Percentiles rank a stretch among this genome's conserved stretches.
Evolutionary conservation across 2,888 invertebrate genomes (phyloP).

Genomic region (Zeuzera pyrina): DNA sequence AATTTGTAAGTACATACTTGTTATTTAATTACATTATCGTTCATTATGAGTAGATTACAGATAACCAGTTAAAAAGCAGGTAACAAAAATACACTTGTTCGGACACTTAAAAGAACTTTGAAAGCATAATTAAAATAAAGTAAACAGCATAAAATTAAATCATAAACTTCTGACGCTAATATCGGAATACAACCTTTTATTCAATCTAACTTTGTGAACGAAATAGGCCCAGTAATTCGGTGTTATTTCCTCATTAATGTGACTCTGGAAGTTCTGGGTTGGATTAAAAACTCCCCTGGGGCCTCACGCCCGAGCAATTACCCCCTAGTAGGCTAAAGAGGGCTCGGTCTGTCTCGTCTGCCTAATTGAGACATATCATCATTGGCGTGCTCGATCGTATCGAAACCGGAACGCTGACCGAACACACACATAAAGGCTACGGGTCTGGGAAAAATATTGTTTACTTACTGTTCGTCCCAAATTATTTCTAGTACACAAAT

Average conservation of each 20-base stretch:
- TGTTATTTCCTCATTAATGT: slow-evolving; percentile 65
- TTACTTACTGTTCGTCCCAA: too few relatives aligned
- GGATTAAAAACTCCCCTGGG: slow-evolving; percentile 64
- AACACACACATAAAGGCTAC: too few relatives aligned
- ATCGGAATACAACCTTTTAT: slow-evolving; percentile 54
- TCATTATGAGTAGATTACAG: too few relatives aligned
- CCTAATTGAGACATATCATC: slow-evolving; percentile 35
- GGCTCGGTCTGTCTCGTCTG: slow-evolving; percentile 24
- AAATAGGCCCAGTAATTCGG: slow-evolving; percentile 53
- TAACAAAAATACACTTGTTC: neutral
- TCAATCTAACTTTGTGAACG: slow-evolving; percentile 63
- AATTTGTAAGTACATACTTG: too few relatives aligned
- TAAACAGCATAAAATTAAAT: slow-evolving; percentile 48
- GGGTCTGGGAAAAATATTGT: too few relatives aligned
- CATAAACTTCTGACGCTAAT: slow-evolving; percentile 49
- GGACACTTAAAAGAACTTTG: slow-evolving; percentile 4
- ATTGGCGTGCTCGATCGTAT: slow-evolving; percentile 14
- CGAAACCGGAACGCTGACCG: too few relatives aligned
- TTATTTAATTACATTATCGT: too few relatives aligned
- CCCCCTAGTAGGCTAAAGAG: slow-evolving; percentile 26
- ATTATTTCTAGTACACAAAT: too few relatives aligned
- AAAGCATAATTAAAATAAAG: slow-evolving; percentile 13
- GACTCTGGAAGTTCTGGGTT: slow-evolving; percentile 45
- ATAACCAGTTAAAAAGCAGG: too few relatives aligned
- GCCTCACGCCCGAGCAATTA: slow-evolving; percentile 43